Percentiles rank a stretch among this genome's conserved stretches.
Conservation (phyloP, 2,113 vertebrate genomes). For the Psephotus haematonotus region DNA sequence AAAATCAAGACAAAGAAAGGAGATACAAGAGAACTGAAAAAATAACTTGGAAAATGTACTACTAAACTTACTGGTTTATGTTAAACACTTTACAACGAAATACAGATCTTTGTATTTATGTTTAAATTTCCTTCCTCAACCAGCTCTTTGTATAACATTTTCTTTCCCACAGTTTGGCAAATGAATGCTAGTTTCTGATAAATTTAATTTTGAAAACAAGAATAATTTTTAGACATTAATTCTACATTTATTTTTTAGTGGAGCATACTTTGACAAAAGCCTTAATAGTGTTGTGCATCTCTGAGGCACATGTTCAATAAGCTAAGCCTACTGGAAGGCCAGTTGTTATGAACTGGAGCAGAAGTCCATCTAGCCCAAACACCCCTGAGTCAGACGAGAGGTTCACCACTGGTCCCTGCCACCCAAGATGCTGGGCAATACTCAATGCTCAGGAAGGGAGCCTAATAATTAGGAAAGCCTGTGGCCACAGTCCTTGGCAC, state of each 20-base stretch:
- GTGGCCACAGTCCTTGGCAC: neutral
- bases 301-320: neutral
- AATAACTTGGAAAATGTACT: neutral
- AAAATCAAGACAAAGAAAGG: neutral
- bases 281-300: neutral
- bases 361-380: neutral
- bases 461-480: neutral
- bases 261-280: neutral
- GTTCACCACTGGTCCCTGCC: fast-evolving
- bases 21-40: neutral
- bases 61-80: neutral
- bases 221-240: neutral
- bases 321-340: neutral
- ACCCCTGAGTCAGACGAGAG: neutral
- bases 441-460: neutral
- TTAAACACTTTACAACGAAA: neutral
- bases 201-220: neutral
- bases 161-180: neutral
- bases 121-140: neutral
- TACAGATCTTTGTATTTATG: neutral
- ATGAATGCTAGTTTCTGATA: neutral
- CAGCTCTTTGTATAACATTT: neutral
- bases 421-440: neutral
- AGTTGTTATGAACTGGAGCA: neutral
- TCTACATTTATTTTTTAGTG: neutral